phyloP scores from a whole-genome alignment of 1,140 invertebrate species.

The Linepithema humile region DNA sequence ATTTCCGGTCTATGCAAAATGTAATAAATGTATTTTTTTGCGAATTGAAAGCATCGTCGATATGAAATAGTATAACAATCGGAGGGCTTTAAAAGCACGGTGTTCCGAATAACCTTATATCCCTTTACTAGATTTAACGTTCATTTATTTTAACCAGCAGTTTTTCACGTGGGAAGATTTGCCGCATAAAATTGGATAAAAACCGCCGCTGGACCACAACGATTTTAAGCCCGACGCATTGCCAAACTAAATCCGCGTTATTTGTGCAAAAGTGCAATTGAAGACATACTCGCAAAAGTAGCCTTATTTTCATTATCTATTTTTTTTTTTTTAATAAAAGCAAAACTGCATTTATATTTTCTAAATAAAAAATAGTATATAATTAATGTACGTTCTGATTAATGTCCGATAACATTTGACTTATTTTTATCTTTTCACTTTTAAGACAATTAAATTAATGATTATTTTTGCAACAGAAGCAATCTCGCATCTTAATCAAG shows the following conservation, averaged over 20 bases:
- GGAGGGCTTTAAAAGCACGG: constrained; percentile 1
- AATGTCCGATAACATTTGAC: no score
- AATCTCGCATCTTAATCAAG: background rate
- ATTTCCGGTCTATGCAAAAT: background rate
- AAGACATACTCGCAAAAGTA: background rate
- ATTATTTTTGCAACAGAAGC: background rate
- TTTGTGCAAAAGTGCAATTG: background rate
- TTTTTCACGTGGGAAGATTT: constrained; percentile 38
- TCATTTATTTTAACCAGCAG: constrained; percentile 36
- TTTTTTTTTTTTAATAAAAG: background rate
- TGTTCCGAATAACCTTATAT: constrained; percentile 18
- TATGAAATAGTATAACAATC: constrained; percentile 32
- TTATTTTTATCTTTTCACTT: background rate
- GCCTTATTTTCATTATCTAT: background rate
- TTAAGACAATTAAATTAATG: background rate
- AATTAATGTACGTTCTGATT: no score
- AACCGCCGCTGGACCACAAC: constrained; percentile 10
- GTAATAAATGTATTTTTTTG: constrained; percentile 25
- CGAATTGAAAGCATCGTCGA: constrained; percentile 8
- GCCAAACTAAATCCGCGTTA: constrained; percentile 7
- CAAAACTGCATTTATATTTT: no score
- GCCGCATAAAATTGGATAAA: constrained; percentile 40
- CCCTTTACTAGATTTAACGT: constrained; percentile 33
- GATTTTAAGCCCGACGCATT: constrained; percentile 33
- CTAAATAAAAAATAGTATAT: no score